phyloP scores from a whole-genome alignment of 2,888 invertebrate genomes.

The Nomada fucata region DNA sequence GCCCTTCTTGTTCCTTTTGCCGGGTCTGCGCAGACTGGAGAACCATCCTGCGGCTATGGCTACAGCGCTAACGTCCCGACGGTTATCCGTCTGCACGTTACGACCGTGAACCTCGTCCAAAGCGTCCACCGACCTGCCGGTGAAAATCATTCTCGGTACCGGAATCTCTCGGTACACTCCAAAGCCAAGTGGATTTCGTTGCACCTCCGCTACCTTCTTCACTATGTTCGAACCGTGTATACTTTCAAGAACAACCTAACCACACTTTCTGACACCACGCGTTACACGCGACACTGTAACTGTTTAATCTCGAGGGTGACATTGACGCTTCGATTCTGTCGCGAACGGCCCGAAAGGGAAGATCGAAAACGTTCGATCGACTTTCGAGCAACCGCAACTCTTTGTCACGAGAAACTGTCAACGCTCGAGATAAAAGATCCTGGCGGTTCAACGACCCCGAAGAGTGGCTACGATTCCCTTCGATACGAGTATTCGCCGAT shows the following conservation, averaged over 20 bases:
- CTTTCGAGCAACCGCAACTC: neutral
- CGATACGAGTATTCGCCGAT: neutral
- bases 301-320: constrained; percentile 38
- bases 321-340: constrained; percentile 32
- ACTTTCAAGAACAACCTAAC: constrained; percentile 40
- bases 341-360: neutral
- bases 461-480: neutral
- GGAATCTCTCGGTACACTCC: constrained; percentile 24
- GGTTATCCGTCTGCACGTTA: constrained; percentile 66
- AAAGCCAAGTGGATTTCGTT: constrained; percentile 29
- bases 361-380: constrained; percentile 1
- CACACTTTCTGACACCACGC: constrained; percentile 40
- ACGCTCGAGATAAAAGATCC: constrained; percentile 19
- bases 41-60: constrained; percentile 90
- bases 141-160: constrained; percentile 78
- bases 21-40: constrained; percentile 90
- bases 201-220: constrained; percentile 8
- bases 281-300: constrained; percentile 18
- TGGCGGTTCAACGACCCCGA: constrained; percentile 33
- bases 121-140: constrained; percentile 80
- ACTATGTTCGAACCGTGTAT: neutral
- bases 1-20: constrained; percentile 80
- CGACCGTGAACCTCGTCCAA: constrained; percentile 76
- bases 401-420: neutral
- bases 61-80: constrained; percentile 76